These are phyloP conservation scores for Bettongia penicillata DNA, from an alignment of 2,113 vertebrate genomes.

Conservation along the genomic window DNA sequence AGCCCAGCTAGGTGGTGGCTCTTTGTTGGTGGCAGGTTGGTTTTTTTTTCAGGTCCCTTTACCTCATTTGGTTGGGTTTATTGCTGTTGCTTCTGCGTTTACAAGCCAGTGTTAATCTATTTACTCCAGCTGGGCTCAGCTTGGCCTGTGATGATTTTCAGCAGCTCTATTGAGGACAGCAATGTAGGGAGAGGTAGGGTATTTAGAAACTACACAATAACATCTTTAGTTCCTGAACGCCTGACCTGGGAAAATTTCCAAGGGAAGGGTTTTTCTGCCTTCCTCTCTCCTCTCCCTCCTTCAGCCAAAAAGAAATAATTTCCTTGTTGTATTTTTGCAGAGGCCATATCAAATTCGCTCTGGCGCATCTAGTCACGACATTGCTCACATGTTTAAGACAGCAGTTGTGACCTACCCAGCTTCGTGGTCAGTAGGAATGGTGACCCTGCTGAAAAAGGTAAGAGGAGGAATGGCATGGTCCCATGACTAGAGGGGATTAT, in stretches of 20 bases:
- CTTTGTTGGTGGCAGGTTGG: background rate
- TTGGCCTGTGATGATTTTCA: background rate
- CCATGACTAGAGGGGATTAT: background rate
- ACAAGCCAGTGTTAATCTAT: background rate
- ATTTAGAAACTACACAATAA: background rate
- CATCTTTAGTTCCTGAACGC: background rate
- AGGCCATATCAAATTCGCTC: conserved; percentile 95
- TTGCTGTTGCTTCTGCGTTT: background rate
- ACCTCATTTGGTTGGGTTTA: background rate
- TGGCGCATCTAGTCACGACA: conserved; percentile 88
- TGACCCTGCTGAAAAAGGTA: conserved; percentile 93
- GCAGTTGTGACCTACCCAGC: conserved; percentile 90
- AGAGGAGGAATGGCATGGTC: conserved; percentile 12
- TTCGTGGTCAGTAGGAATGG: conserved; percentile 92
- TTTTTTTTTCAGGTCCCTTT: background rate
- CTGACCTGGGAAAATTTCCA: conserved; percentile 23
- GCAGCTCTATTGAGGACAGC: background rate
- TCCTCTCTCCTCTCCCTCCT: background rate
- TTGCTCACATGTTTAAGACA: conserved; percentile 90
- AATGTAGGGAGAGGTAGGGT: background rate
- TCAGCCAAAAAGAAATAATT: conserved; percentile 13
- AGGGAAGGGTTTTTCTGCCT: background rate
- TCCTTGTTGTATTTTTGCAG: conserved; percentile 80
- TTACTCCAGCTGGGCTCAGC: background rate
- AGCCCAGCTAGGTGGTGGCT: background rate